A percentile compares a stretch with the other conserved stretches of the same genome.
phyloP scores from a whole-genome alignment of 2,888 invertebrate species.

The Rhagium mordax region DNA sequence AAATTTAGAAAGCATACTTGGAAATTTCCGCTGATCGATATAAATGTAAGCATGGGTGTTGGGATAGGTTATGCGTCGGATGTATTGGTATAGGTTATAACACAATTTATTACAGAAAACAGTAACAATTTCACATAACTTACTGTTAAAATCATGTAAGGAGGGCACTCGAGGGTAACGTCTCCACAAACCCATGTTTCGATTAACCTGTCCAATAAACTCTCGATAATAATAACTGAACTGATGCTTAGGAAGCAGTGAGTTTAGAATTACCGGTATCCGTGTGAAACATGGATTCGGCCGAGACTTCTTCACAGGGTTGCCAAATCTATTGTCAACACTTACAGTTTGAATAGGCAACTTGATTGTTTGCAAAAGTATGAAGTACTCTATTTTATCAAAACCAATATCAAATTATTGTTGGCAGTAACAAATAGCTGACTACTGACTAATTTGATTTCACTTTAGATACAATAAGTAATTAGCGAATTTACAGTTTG shows the following conservation, averaged over 20 bases:
- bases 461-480: no score
- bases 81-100: constrained; percentile 41
- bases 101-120: constrained; percentile 36
- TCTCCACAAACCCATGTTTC: constrained; percentile 58
- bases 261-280: constrained; percentile 10
- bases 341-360: not conserved
- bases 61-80: not conserved
- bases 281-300: constrained; percentile 8
- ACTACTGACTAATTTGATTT: not conserved
- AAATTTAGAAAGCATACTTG: not conserved
- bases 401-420: not conserved
- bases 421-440: not conserved
- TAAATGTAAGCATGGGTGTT: constrained; percentile 20
- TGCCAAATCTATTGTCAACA: not conserved
- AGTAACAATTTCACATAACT: constrained; percentile 43
- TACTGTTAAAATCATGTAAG: constrained; percentile 57
- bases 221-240: constrained; percentile 12
- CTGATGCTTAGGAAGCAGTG: constrained; percentile 8
- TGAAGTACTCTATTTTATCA: not conserved
- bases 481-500: no score
- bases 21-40: constrained; percentile 46
- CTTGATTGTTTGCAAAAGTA: no score
- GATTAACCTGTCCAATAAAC: not conserved
- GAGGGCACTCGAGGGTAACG: constrained; percentile 61
- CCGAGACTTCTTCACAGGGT: not conserved